Base-by-base conservation (phyloP, 2,113 vertebrate genomes). In the Cebidichthys violaceus region DNA sequence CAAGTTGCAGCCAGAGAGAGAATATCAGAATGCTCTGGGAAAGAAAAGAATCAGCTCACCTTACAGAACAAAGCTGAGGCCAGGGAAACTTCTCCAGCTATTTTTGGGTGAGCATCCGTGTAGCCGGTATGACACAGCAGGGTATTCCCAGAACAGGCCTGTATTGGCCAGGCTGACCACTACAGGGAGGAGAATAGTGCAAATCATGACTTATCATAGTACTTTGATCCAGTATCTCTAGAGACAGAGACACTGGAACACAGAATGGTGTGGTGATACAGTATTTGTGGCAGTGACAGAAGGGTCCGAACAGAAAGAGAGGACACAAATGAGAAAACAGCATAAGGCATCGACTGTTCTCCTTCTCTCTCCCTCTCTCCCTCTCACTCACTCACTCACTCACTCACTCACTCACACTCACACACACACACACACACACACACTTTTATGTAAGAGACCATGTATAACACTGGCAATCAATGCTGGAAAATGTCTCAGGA, bases 401-500 rank as follows among this genome's bases (percentile, higher is more conserved):
- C n/a, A n/a, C n/a, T n/a, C n/a, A n/a, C n/a, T n/a, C n/a, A n/a
- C n/a, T n/a, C n/a, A n/a, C n/a, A n/a, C n/a, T n/a, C n/a, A n/a
- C n/a, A n/a, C n/a, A n/a, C n/a, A n/a, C n/a, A n/a, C n/a, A n/a
- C n/a, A n/a, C n/a, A n/a, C n/a, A n/a, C 14, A 72, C 29, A 79
- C 9, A 14, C 10, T 45, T 20, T 17, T 47, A 33, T 45, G 14
- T 1, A 61, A 76, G 27, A 39, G 59, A 64, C 71, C 64, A 29
- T 61, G 75, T 71, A 22, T 2, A 65, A 88, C 9, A 65, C 47
- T 68, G 71, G 77, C 35, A 70, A 61, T 69, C 24, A 39, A 24
- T 72, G 75, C 37, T 83, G 89, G 83, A 93, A 92, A 89, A 75
- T 68, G 14, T 80, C 45, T 74, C 22, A 76, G 68, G 73, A 87